phyloP scores from a whole-genome alignment of 35 echinoderm and acorn worm genomes.

The Lytechinus variegatus region DNA sequence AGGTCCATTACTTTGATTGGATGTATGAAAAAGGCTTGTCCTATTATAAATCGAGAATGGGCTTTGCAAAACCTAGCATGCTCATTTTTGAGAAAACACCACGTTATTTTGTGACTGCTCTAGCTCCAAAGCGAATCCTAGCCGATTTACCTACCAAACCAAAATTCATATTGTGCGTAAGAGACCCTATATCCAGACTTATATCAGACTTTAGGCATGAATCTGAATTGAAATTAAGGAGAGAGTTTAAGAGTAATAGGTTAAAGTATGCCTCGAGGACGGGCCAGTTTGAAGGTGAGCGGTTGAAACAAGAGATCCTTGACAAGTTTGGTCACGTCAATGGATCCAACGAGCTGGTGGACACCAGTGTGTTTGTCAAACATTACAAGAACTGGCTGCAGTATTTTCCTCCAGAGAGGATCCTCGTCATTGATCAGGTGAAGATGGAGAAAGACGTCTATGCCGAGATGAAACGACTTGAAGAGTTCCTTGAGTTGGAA shows the following conservation, averaged over 20 bases:
- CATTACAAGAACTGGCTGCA: slow-evolving; percentile 89
- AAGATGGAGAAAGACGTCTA: slow-evolving; percentile 61
- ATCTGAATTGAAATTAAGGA: slow-evolving; percentile 63
- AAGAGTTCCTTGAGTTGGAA: slow-evolving; percentile 72
- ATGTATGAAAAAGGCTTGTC: slow-evolving; percentile 82
- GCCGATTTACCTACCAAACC: slow-evolving; percentile 63
- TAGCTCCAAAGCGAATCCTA: slow-evolving; percentile 63
- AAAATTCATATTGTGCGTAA: slow-evolving; percentile 85
- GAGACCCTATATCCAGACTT: slow-evolving; percentile 75
- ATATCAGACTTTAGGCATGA: slow-evolving; percentile 90
- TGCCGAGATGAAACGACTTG: slow-evolving; percentile 64
- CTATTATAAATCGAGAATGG: slow-evolving; percentile 87
- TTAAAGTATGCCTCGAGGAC: slow-evolving; percentile 15
- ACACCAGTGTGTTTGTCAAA: slow-evolving; percentile 71
- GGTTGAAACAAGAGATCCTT: slow-evolving; percentile 60
- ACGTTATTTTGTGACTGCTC: slow-evolving; percentile 86
- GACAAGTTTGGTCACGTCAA: slow-evolving; percentile 69
- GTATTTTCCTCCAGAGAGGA: slow-evolving; percentile 72
- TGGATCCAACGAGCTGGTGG: slow-evolving; percentile 69
- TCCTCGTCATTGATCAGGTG: slow-evolving; percentile 74
- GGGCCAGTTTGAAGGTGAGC: slow-evolving; percentile 53
- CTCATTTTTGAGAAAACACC: slow-evolving; percentile 94
- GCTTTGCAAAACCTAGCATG: slow-evolving; percentile 59
- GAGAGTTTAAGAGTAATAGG: slow-evolving; percentile 26
- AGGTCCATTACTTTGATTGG: slow-evolving; percentile 99